These are phyloP conservation scores for Tenthredo amoena DNA, from an alignment of 2,888 invertebrate species.

Conservation along the genomic window DNA sequence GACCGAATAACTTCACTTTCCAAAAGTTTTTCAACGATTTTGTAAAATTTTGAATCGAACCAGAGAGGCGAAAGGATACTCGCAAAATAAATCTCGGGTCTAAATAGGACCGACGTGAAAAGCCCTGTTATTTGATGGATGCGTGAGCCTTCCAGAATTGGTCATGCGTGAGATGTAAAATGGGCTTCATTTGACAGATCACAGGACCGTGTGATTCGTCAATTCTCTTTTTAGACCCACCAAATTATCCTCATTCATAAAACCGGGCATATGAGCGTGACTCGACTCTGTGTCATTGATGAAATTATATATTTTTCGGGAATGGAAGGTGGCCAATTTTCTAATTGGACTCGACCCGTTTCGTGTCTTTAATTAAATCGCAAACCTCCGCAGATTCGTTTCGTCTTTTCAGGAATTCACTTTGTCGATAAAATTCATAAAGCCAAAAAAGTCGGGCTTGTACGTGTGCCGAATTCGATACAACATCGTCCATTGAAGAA, in stretches of 20 bases:
- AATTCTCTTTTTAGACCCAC: neutral
- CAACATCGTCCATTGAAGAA: neutral
- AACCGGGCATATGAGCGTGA: neutral
- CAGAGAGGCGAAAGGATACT: neutral
- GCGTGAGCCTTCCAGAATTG: neutral
- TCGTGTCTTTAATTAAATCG: neutral
- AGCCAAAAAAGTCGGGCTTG: neutral
- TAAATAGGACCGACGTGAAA: neutral
- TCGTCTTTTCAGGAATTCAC: neutral
- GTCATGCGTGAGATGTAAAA: neutral
- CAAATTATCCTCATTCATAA: neutral
- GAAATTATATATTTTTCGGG: neutral
- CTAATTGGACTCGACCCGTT: neutral
- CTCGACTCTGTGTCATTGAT: neutral
- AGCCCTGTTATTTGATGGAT: slow-evolving; percentile 29
- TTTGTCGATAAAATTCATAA: neutral
- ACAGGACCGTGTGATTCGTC: slow-evolving; percentile 6
- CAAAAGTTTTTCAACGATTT: neutral
- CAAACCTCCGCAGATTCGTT: neutral
- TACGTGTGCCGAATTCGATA: neutral
- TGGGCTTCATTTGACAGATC: slow-evolving; percentile 4
- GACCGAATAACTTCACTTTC: neutral
- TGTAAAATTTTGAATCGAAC: neutral
- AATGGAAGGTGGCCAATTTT: neutral
- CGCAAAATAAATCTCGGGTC: neutral